Percentiles rank a stretch among this genome's conserved stretches.
Conservation (phyloP, 2,888 invertebrate genomes). For the Omphaloscelis lunosa region DNA sequence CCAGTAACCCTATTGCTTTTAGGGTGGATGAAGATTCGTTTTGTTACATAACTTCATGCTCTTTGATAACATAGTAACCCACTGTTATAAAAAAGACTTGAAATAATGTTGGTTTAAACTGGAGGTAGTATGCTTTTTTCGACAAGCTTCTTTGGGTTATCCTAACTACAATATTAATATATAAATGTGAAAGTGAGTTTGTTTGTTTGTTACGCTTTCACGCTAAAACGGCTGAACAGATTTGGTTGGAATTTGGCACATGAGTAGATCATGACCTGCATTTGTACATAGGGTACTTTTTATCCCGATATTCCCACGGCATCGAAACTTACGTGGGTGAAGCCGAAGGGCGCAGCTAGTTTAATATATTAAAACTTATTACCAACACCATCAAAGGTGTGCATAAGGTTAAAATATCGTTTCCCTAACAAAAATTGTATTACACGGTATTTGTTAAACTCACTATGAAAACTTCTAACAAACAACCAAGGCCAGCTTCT, state of each 20-base stretch:
- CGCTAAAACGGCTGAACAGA: too few species aligned
- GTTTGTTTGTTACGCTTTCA: too few species aligned
- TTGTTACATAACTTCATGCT: neutral
- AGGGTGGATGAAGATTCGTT: neutral
- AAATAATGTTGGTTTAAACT: neutral
- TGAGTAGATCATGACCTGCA: too few species aligned
- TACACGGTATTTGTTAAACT: constrained; percentile 61
- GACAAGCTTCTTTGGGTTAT: neutral
- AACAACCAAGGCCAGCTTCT: constrained; percentile 64
- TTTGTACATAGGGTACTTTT: too few species aligned
- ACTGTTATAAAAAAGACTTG: neutral
- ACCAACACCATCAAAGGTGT: constrained; percentile 1
- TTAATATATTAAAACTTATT: neutral
- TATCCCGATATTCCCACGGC: too few species aligned
- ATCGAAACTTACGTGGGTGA: too few species aligned
- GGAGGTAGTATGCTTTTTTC: neutral
- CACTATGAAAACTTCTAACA: constrained; percentile 64
- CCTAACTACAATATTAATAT: too few species aligned
- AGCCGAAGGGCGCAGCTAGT: neutral
- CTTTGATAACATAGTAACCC: neutral
- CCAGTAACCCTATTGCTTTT: constrained; percentile 10
- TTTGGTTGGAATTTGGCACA: too few species aligned
- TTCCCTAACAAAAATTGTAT: constrained; percentile 38
- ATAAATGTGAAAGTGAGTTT: too few species aligned
- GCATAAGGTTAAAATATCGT: constrained; percentile 13